phyloP scores from a whole-genome alignment of 2,888 invertebrate species.

The Pasiphila rectangulata region DNA sequence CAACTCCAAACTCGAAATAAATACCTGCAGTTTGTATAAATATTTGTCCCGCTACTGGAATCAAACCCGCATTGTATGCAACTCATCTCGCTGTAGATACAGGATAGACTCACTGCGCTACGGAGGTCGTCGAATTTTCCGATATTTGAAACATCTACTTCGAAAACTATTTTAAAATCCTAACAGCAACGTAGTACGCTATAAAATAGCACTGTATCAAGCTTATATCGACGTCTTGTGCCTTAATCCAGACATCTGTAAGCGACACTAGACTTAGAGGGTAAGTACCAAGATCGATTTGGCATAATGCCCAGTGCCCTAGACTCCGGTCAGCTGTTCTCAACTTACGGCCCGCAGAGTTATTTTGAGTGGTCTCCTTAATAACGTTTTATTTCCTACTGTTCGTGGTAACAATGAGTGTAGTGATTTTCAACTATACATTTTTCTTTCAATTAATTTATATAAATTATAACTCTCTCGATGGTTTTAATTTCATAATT shows the following conservation, averaged over 20 bases:
- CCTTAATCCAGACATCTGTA: constrained; percentile 29
- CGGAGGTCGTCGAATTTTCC: background rate
- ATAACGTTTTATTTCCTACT: no score
- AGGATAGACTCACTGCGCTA: no score
- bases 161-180: no score
- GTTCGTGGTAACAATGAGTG: no score
- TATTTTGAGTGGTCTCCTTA: background rate
- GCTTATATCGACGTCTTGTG: constrained; percentile 18
- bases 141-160: background rate
- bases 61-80: no score
- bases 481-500: no score
- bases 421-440: no score
- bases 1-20: background rate
- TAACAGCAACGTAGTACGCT: background rate
- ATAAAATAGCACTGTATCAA: constrained; percentile 8
- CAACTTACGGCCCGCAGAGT: constrained; percentile 11
- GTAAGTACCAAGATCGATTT: constrained; percentile 34
- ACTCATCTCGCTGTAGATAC: no score
- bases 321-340: constrained; percentile 18
- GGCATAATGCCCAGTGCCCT: constrained; percentile 34
- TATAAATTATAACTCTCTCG: no score
- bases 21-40: no score
- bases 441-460: no score
- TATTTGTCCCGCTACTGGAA: no score
- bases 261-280: constrained; percentile 25